Evolutionary conservation across 2,888 invertebrate genomes (phyloP).

Genomic region (Diadromus collaris): DNA sequence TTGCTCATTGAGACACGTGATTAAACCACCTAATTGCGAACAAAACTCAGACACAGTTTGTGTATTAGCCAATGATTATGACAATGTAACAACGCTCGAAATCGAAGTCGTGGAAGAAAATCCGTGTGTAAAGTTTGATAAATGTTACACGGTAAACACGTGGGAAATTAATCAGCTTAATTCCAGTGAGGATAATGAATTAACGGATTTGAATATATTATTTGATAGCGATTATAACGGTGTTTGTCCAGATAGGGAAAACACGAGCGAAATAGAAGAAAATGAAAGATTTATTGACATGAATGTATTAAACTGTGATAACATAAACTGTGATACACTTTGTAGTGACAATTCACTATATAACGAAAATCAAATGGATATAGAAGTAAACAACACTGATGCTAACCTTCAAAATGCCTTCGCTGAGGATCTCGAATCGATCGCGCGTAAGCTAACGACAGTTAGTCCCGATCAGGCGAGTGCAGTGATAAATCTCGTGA

Average conservation of each 20-base stretch:
- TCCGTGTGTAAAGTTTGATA: neutral
- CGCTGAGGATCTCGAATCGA: constrained; percentile 12
- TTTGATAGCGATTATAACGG: neutral
- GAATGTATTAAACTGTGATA: neutral
- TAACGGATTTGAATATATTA: neutral
- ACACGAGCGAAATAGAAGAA: constrained; percentile 45
- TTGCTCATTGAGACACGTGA: too few species aligned
- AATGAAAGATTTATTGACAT: constrained; percentile 67
- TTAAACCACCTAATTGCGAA: too few species aligned
- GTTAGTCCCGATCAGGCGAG: constrained; percentile 25
- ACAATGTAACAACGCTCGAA: too few species aligned
- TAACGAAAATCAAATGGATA: constrained; percentile 49
- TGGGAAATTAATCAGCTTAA: neutral
- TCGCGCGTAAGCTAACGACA: constrained; percentile 33
- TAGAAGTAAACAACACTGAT: constrained; percentile 40
- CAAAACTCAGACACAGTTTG: too few species aligned
- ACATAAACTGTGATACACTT: neutral
- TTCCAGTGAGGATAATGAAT: neutral
- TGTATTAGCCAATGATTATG: too few species aligned
- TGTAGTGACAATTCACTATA: neutral
- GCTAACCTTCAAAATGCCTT: constrained; percentile 59
- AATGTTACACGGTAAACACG: neutral
- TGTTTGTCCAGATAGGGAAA: neutral
- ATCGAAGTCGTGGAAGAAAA: too few species aligned
- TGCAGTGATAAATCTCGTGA: neutral